A percentile compares a stretch with the other conserved stretches of the same genome.
Conservation (phyloP, 1,140 invertebrate species). For the Riptortus pedestris region DNA sequence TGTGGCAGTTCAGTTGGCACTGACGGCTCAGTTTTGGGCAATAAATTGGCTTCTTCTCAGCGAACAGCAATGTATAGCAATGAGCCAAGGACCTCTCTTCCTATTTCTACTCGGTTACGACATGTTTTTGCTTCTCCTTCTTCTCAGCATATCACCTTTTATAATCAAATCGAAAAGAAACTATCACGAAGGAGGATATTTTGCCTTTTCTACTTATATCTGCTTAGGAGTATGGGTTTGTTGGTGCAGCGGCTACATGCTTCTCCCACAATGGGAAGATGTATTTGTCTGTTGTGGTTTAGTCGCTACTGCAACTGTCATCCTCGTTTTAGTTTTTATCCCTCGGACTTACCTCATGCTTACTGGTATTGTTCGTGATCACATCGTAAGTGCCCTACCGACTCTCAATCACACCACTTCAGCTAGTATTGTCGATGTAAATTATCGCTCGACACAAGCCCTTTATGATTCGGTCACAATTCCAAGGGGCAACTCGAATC, state of each 20-base stretch:
- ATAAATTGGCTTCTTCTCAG: constrained; percentile 37
- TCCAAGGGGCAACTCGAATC: constrained; percentile 28
- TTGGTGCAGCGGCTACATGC: constrained; percentile 44
- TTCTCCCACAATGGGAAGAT: constrained; percentile 34
- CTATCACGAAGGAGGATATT: constrained; percentile 46
- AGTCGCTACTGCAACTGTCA: constrained; percentile 38
- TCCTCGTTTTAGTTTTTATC: constrained; percentile 45
- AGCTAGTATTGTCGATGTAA: constrained; percentile 32
- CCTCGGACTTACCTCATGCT: constrained; percentile 49
- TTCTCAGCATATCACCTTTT: constrained; percentile 42
- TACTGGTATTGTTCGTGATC: constrained; percentile 36
- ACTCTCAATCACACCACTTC: constrained; percentile 30
- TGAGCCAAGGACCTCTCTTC: constrained; percentile 29
- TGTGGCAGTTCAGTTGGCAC: constrained; percentile 41
- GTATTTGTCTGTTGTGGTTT: constrained; percentile 30
- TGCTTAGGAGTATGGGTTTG: constrained; percentile 41
- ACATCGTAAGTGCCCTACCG: constrained; percentile 33
- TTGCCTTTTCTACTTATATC: constrained; percentile 42
- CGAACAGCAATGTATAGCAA: constrained; percentile 30
- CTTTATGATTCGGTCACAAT: constrained; percentile 35
- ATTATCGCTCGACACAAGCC: constrained; percentile 35
- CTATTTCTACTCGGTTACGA: constrained; percentile 40
- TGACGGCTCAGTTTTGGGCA: constrained; percentile 36
- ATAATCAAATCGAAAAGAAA: constrained; percentile 45
- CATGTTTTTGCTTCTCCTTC: constrained; percentile 43